These are phyloP conservation scores for Hydrolagus affinis DNA, from an alignment of 2,113 vertebrate genomes.

Conservation along the genomic window DNA sequence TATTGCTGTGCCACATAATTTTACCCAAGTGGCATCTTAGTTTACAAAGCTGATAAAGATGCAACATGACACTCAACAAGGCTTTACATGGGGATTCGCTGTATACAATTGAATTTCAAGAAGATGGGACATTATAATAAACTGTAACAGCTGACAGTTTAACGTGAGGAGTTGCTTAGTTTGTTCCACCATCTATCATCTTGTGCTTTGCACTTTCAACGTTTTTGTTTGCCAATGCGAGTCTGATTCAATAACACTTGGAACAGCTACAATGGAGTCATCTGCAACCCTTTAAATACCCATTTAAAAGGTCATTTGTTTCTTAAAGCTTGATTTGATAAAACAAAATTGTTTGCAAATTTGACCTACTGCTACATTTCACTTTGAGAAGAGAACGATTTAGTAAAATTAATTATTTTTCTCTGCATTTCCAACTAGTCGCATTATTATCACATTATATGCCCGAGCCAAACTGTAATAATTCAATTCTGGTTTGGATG, in stretches of 20 bases:
- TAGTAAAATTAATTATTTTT: background rate
- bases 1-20: background rate
- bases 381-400: background rate
- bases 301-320: no score
- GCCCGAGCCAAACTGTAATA: background rate
- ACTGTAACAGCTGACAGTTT: background rate
- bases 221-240: no score
- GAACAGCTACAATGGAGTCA: background rate
- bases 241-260: background rate
- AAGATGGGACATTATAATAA: background rate
- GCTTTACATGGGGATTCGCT: background rate
- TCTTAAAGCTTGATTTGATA: no score
- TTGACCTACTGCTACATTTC: no score
- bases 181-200: no score
- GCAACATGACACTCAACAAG: background rate
- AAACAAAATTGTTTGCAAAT: no score
- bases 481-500: background rate
- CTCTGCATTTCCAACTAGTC: background rate
- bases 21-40: background rate
- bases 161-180: background rate
- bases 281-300: background rate
- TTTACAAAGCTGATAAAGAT: background rate
- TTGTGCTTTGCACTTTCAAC: no score
- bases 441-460: background rate
- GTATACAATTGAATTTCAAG: background rate